Conservation (phyloP, 2,888 invertebrate species). For the Caenorhabditis becei region DNA sequence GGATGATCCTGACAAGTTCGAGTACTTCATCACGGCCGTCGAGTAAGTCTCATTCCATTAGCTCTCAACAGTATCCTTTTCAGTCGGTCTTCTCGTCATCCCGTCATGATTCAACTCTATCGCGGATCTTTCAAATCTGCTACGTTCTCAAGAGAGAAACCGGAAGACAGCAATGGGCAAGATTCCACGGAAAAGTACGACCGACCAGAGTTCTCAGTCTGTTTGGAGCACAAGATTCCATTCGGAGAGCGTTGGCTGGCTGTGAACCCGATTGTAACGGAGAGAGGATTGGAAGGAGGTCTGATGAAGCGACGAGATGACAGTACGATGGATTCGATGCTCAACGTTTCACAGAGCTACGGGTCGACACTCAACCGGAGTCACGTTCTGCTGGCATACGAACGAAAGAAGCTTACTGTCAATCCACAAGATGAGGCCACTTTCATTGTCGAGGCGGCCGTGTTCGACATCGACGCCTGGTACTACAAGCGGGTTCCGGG, state of each 20-base stretch:
- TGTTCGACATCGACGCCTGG: constrained; percentile 59
- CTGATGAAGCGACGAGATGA: constrained; percentile 6
- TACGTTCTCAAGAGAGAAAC: not conserved
- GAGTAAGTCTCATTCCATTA: constrained; percentile 42
- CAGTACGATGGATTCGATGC: constrained; percentile 32
- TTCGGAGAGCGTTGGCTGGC: constrained; percentile 45
- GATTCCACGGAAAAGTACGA: constrained; percentile 33
- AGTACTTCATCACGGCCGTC: constrained; percentile 55
- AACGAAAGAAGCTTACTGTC: not conserved
- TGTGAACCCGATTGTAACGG: constrained; percentile 39
- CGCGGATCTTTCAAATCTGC: constrained; percentile 48
- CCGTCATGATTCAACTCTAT: constrained; percentile 55
- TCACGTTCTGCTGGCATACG: constrained; percentile 31
- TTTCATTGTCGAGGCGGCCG: constrained; percentile 31
- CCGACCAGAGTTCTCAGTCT: constrained; percentile 18
- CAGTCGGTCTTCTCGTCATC: constrained; percentile 51
- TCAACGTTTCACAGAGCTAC: constrained; percentile 33
- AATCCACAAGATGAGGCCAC: constrained; percentile 37
- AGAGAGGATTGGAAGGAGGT: constrained; percentile 8
- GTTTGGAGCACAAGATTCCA: constrained; percentile 41
- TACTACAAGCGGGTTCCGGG: constrained; percentile 56
- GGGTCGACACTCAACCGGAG: constrained; percentile 34
- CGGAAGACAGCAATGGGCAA: too few relatives aligned
- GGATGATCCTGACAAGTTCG: constrained; percentile 62
- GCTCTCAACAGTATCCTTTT: constrained; percentile 7